Conservation (phyloP, 30 jellyfish, hydroid and myxozoan genomes). For the Sanderia malayensis region DNA sequence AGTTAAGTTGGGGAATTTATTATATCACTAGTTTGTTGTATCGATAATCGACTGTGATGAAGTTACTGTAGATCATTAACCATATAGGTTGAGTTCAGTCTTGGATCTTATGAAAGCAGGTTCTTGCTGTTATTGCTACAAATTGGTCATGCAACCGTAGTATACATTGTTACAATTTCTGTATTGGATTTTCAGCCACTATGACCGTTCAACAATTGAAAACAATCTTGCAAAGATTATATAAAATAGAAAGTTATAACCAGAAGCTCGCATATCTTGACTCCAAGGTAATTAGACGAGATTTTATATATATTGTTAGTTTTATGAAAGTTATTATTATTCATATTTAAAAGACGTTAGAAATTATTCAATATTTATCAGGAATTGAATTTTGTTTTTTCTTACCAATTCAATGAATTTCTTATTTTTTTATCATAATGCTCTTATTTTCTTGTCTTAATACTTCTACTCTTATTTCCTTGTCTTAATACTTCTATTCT, state of each 20-base stretch:
- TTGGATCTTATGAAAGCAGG: too few relatives aligned
- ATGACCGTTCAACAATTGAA: slow-evolving; percentile 78
- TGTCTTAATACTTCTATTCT: not conserved
- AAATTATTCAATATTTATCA: not conserved
- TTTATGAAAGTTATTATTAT: not conserved
- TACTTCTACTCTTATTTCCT: too few relatives aligned
- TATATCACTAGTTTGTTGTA: not conserved
- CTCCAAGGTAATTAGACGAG: slow-evolving; percentile 59
- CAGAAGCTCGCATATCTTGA: slow-evolving; percentile 66
- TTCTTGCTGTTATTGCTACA: not conserved
- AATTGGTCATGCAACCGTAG: not conserved
- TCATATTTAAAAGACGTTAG: not conserved
- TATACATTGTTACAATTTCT: not conserved
- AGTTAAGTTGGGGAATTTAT: too few relatives aligned
- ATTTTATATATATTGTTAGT: too few relatives aligned
- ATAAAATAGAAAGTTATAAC: slow-evolving; percentile 32
- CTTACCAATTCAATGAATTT: not conserved
- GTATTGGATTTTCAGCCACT: slow-evolving; percentile 34
- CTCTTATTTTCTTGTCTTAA: too few relatives aligned
- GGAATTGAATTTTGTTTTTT: not conserved
- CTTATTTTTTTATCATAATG: too few relatives aligned
- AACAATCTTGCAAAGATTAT: slow-evolving; percentile 60
- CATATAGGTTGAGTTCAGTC: not conserved
- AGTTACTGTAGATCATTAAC: not conserved
- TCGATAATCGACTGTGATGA: too few relatives aligned